Evolutionary conservation across 2,113 vertebrate genomes (phyloP).

Genomic region (Pica pica): DNA sequence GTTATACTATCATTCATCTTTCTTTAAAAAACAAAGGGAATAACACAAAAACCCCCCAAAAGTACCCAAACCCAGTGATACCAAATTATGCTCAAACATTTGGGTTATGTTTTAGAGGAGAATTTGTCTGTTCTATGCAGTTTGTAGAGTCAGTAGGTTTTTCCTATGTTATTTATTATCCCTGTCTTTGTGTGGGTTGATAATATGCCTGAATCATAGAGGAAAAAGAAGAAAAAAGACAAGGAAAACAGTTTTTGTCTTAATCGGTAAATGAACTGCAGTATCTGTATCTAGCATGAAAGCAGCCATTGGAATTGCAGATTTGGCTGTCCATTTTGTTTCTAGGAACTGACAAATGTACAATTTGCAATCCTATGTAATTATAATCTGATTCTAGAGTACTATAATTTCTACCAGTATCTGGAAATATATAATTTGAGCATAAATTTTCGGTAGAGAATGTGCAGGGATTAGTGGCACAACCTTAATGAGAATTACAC

Average conservation of each 20-base stretch:
- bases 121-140: neutral
- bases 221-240: neutral
- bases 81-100: neutral
- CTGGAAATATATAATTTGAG: neutral
- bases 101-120: neutral
- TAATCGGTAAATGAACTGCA: neutral
- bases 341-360: neutral
- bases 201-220: neutral
- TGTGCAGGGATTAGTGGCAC: neutral
- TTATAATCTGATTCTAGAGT: slow-evolving; percentile 11
- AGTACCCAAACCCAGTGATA: neutral
- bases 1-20: neutral
- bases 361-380: slow-evolving; percentile 26
- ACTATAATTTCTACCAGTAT: neutral
- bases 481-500: neutral
- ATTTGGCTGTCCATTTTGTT: slow-evolving; percentile 32
- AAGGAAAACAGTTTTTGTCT: neutral
- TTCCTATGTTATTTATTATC: neutral
- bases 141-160: neutral
- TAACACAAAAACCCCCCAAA: neutral
- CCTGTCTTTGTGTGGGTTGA: neutral
- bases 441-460: neutral
- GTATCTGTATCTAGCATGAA: neutral
- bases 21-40: neutral
- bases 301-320: slow-evolving; percentile 32